A percentile compares a stretch with the other conserved stretches of the same genome.
Conservation (phyloP, 2,797 vertebrate genomes). For the Silurus lanzhouensis region DNA sequence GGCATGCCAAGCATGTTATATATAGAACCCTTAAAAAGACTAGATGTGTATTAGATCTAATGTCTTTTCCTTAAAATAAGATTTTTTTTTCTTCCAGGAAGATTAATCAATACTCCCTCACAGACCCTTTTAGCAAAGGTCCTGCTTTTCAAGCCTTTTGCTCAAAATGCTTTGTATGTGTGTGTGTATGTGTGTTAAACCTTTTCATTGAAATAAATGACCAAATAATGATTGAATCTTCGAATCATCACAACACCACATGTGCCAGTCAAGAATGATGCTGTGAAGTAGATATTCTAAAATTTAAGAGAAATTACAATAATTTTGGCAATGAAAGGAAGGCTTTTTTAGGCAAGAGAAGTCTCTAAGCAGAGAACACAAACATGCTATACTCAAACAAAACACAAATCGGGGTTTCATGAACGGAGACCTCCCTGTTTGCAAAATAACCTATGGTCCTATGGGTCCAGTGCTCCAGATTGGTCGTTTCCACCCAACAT, state of each 20-base stretch:
- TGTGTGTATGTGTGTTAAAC: neutral
- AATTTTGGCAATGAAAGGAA: slow-evolving; percentile 10
- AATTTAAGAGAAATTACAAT: slow-evolving; percentile 36
- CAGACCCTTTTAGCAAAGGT: neutral
- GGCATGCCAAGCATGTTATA: slow-evolving; percentile 4
- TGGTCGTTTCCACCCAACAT: neutral
- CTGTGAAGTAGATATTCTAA: slow-evolving; percentile 33
- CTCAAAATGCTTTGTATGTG: slow-evolving; percentile 1
- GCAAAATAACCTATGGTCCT: neutral
- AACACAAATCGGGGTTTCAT: neutral
- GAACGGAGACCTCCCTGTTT: neutral
- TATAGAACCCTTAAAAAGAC: slow-evolving; percentile 34
- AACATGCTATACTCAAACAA: neutral
- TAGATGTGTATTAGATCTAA: slow-evolving; percentile 11
- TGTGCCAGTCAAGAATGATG: slow-evolving; percentile 20
- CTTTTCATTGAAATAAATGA: slow-evolving; percentile 28
- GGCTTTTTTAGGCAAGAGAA: slow-evolving; percentile 22
- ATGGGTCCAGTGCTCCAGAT: neutral
- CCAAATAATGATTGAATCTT: slow-evolving; percentile 21
- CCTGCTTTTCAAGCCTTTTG: neutral
- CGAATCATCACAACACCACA: slow-evolving; percentile 19
- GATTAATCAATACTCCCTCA: slow-evolving; percentile 23
- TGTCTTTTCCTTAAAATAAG: slow-evolving; percentile 26
- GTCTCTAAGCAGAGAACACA: neutral
- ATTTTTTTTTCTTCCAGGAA: slow-evolving; percentile 27